A percentile compares a stretch with the other conserved stretches of the same genome.
These are phyloP conservation scores for Psilopsiagon aurifrons DNA, from an alignment of 2,113 vertebrate genomes.

Conservation along the genomic window DNA sequence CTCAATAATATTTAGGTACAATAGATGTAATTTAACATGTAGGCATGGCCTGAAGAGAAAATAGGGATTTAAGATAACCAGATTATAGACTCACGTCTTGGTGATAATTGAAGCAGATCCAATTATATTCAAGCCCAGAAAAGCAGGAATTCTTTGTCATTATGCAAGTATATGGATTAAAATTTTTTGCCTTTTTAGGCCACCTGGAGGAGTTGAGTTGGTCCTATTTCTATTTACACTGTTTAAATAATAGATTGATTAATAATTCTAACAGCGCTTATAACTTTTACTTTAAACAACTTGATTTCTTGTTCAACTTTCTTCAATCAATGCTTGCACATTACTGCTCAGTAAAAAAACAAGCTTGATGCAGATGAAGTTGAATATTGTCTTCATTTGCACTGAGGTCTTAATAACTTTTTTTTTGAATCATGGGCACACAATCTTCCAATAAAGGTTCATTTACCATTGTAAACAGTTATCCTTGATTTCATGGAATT, in stretches of 20 bases:
- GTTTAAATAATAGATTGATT: not conserved
- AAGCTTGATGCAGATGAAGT: not conserved
- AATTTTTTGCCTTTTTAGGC: not conserved
- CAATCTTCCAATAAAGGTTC: not conserved
- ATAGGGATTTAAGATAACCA: not conserved
- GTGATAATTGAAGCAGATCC: not conserved
- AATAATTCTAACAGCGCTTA: not conserved
- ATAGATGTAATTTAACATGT: not conserved
- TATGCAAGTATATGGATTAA: not conserved
- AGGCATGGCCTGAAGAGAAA: not conserved
- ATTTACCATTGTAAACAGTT: not conserved
- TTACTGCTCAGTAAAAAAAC: not conserved
- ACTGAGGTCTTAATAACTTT: not conserved
- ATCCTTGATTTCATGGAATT: not conserved
- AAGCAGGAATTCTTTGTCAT: not conserved
- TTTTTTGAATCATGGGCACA: accelerated
- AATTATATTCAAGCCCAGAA: not conserved
- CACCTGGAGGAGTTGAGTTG: not conserved
- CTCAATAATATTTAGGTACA: not conserved
- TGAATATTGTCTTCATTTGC: not conserved
- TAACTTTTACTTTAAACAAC: not conserved
- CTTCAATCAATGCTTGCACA: accelerated
- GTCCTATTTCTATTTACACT: not conserved
- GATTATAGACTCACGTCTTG: not conserved
- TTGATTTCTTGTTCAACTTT: not conserved